Conservation (phyloP, 1,140 invertebrate species). For the Babylonia areolata region DNA sequence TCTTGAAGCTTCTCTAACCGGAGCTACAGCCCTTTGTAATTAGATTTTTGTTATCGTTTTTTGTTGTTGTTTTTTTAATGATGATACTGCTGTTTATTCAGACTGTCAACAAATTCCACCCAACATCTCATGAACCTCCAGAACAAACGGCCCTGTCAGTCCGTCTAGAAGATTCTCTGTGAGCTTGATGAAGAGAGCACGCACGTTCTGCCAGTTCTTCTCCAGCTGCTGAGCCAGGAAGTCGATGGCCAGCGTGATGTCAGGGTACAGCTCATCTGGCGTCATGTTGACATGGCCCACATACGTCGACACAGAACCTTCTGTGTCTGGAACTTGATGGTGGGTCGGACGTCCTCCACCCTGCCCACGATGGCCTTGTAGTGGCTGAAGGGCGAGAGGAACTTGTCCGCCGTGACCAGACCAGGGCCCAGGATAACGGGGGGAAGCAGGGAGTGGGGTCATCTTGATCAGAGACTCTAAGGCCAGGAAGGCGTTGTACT, state of each 20-base stretch:
- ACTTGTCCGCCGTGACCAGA: slow-evolving; percentile 99
- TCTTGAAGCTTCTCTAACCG: too few relatives aligned
- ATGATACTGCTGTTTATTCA: too few relatives aligned
- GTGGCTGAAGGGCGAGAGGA: slow-evolving; percentile 97
- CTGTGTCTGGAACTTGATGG: slow-evolving; percentile 99
- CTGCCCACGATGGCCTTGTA: slow-evolving; percentile 96
- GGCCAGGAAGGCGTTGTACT: slow-evolving; percentile 98
- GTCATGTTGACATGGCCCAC: slow-evolving; percentile 98
- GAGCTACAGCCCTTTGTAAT: too few relatives aligned
- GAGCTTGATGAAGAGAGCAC: slow-evolving; percentile 97
- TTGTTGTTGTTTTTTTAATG: too few relatives aligned
- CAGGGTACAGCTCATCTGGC: slow-evolving; percentile 95
- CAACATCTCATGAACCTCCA: too few relatives aligned
- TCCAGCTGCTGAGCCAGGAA: slow-evolving; percentile 99
- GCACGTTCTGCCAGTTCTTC: slow-evolving; percentile 99
- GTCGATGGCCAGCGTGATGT: slow-evolving; percentile 97
- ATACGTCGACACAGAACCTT: slow-evolving; percentile 99
- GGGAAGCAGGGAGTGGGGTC: too few relatives aligned
- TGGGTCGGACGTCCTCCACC: slow-evolving; percentile 98
- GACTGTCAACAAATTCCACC: too few relatives aligned
- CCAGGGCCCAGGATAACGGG: slow-evolving; percentile 98
- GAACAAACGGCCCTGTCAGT: too few relatives aligned
- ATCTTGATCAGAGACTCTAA: slow-evolving; percentile 99
- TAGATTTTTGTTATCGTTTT: too few relatives aligned
- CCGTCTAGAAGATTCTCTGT: slow-evolving; percentile 94